Evolutionary conservation across 2,888 invertebrate genomes (phyloP), one percentile per base, ranked within the genome.

Genomic region (Onthophagus sagittarius): DNA sequence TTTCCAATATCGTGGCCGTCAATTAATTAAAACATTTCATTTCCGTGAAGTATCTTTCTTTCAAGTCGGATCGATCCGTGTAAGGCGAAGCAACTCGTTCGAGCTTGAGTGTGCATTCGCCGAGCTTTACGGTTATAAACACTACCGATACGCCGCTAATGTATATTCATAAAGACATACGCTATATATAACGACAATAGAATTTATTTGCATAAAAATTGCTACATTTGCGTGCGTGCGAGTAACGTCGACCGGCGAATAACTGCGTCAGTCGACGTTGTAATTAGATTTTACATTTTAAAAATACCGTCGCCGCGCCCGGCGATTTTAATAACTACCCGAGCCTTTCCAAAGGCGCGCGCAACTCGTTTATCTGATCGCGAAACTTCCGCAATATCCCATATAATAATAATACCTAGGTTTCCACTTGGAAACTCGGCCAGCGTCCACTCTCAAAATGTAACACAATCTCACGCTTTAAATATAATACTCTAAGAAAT

Each of bases 151-250:
- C 39, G 67, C 23, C 6, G 67, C 67, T 53, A 67, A 15, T 67
- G 67, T 67, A 67, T 67, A 67, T 67, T 23, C 64, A 64, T 64
- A 64, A 64, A 64, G 64, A 14, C 11, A 64, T 64, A 64, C 64
- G 64, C 64, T 64, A 64, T 64, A 64, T 64, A 64, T 23, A 64
- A 15, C 15, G n/a, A 64, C 64, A 67, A 31, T 67, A 23, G 67
- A 67, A 67, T 67, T 67, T 67, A 67, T 67, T 67, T 67, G 67
- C 67, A 67, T 67, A 67, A 67, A 67, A 67, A 67, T 67, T 67
- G 32, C 67, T 67, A 67, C 31, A 67, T 67, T 67, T 67, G 67
- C 67, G 67, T 67, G 67, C 13, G 23, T 67, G 32, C 31, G 31
- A 23, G 15, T 67, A 31, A 15, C 23, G 23, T 67, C 67, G 32